Conservation (phyloP, 1,140 invertebrate species). For the Eciton burchellii region DNA sequence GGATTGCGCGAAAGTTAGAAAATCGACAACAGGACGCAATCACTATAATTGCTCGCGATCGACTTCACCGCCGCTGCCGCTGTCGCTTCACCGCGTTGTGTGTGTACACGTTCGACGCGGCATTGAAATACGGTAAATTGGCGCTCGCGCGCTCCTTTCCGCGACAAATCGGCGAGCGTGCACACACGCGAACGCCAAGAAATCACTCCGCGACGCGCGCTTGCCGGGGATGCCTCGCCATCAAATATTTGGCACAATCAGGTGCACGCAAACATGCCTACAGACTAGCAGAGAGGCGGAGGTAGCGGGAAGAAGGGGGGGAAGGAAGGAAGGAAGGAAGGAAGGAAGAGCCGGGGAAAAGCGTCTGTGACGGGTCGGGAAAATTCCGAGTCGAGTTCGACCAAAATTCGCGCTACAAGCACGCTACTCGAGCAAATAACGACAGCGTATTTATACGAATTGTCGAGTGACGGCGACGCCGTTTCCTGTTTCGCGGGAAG, state of each 20-base stretch:
- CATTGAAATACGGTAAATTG: constrained; percentile 29
- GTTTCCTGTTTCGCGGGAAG: background rate
- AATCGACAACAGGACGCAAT: constrained; percentile 44
- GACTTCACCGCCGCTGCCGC: background rate
- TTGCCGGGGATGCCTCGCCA: constrained; percentile 32
- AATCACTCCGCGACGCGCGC: constrained; percentile 37
- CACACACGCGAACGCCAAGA: background rate
- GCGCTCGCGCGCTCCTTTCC: background rate
- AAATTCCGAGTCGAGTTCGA: constrained; percentile 42
- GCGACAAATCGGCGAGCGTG: background rate
- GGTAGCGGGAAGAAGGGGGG: too few relatives aligned
- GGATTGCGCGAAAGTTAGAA: constrained; percentile 29
- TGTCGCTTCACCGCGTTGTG: background rate
- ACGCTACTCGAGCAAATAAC: constrained; percentile 37
- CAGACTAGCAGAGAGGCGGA: too few relatives aligned
- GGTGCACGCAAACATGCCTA: constrained; percentile 45
- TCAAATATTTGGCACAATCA: constrained; percentile 66
- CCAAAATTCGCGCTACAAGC: constrained; percentile 40
- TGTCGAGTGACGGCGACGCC: constrained; percentile 6
- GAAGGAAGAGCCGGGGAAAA: constrained; percentile 19
- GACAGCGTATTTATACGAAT: constrained; percentile 26
- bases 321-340: too few relatives aligned
- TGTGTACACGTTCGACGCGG: background rate
- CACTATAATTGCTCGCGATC: constrained; percentile 28
- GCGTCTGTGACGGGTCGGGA: constrained; percentile 7